These are phyloP conservation scores for Prosapia bicincta DNA, from an alignment of 2,888 invertebrate species.

Conservation along the genomic window DNA sequence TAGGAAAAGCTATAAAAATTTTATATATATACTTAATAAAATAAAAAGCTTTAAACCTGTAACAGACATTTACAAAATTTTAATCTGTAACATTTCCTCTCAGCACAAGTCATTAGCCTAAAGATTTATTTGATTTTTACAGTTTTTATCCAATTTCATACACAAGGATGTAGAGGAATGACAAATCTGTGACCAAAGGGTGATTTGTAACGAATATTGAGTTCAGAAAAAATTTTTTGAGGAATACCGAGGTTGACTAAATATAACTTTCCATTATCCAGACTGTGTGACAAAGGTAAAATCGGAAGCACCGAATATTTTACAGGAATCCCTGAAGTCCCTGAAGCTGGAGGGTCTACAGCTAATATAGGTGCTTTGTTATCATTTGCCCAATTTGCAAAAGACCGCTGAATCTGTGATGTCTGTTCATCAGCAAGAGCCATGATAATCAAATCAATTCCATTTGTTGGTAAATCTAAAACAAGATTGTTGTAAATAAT, in stretches of 20 bases:
- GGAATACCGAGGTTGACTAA: conserved; percentile 84
- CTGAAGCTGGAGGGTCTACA: conserved; percentile 70
- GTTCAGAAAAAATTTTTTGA: conserved; percentile 56
- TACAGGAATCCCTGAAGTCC: conserved; percentile 57
- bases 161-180: conserved; percentile 61
- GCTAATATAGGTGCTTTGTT: conserved; percentile 70
- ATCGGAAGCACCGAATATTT: conserved; percentile 70
- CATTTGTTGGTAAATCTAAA: conserved; percentile 46
- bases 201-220: conserved; percentile 74
- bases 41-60: no score
- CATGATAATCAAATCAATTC: conserved; percentile 55
- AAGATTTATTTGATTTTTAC: no score
- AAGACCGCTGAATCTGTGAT: conserved; percentile 49
- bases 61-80: no score
- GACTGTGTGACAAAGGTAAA: conserved; percentile 62
- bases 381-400: conserved; percentile 65
- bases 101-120: no score
- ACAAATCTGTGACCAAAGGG: conserved; percentile 83
- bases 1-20: no score
- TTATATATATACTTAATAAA: no score
- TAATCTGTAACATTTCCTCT: no score
- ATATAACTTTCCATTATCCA: conserved; percentile 69
- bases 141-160: background rate
- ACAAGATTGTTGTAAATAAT: no score
- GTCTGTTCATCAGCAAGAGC: conserved; percentile 51